phyloP scores from a whole-genome alignment of 92 coral and sea anemone species.

The Phenganax stokvisi region DNA sequence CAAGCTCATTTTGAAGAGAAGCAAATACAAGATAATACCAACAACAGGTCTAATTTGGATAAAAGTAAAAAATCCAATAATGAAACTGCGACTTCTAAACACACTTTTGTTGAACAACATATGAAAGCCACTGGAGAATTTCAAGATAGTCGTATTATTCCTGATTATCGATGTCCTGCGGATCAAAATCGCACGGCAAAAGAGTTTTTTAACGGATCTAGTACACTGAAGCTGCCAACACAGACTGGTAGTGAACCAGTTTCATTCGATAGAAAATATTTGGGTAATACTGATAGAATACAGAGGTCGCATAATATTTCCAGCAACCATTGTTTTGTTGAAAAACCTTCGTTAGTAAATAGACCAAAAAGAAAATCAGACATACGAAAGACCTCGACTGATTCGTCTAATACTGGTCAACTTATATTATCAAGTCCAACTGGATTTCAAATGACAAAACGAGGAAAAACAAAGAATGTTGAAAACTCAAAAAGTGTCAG shows the following conservation, averaged over 20 bases:
- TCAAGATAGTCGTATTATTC: not conserved
- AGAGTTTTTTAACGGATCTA: too few species aligned
- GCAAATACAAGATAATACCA: not conserved
- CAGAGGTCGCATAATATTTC: not conserved
- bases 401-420: conserved; percentile 82
- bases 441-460: conserved; percentile 80
- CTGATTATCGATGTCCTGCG: not conserved
- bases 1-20: not conserved
- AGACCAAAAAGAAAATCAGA: conserved; percentile 3
- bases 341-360: not conserved
- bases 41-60: not conserved
- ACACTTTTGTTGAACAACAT: not conserved
- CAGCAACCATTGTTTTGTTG: not conserved
- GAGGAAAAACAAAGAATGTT: not conserved
- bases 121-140: not conserved
- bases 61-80: not conserved
- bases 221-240: too few species aligned
- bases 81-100: not conserved
- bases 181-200: too few species aligned
- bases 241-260: too few species aligned
- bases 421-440: conserved; percentile 90
- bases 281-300: too few species aligned
- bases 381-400: conserved; percentile 55
- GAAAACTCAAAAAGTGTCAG: not conserved
- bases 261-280: too few species aligned